phyloP scores from a whole-genome alignment of 2,888 invertebrate species.

The Lordiphosa fenestrarum region DNA sequence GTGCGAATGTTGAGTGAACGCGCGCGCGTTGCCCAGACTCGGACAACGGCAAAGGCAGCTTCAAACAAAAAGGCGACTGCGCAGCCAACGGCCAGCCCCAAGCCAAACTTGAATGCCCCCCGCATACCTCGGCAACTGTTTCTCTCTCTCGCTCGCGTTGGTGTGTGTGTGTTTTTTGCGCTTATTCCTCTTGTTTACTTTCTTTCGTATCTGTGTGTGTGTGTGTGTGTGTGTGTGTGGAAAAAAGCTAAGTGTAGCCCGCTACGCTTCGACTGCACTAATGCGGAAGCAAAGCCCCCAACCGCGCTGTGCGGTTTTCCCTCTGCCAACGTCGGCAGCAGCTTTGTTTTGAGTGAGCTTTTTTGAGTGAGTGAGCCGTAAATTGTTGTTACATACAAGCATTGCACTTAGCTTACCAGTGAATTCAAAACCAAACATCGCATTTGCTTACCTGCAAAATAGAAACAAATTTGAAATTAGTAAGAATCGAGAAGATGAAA shows the following conservation, averaged over 20 bases:
- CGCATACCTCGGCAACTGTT: not conserved
- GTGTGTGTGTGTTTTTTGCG: constrained; percentile 47
- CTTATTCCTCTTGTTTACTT: constrained; percentile 67
- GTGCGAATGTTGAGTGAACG: constrained; percentile 80
- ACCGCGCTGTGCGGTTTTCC: constrained; percentile 27
- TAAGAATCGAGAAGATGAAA: constrained; percentile 17
- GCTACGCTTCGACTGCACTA: constrained; percentile 50
- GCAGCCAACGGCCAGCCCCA: constrained; percentile 44
- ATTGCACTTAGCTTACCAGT: constrained; percentile 21
- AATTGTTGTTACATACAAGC: constrained; percentile 8
- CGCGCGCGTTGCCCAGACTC: constrained; percentile 64
- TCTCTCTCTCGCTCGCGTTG: not conserved
- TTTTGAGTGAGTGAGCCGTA: constrained; percentile 29
- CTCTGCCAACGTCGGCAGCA: constrained; percentile 20
- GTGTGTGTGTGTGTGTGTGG: too few relatives aligned
- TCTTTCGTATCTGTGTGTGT: constrained; percentile 47
- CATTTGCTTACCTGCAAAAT: constrained; percentile 57
- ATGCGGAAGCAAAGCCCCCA: constrained; percentile 56
- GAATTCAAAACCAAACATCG: constrained; percentile 11
- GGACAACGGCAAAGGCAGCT: constrained; percentile 56
- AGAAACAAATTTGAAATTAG: constrained; percentile 17
- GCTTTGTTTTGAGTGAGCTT: constrained; percentile 22
- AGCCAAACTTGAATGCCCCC: constrained; percentile 62
- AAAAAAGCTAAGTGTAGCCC: constrained; percentile 1
- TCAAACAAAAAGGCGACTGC: constrained; percentile 44